Evolutionary conservation across 35 echinoderm and acorn worm species (phyloP).

Genomic region (Acanthaster planci): DNA sequence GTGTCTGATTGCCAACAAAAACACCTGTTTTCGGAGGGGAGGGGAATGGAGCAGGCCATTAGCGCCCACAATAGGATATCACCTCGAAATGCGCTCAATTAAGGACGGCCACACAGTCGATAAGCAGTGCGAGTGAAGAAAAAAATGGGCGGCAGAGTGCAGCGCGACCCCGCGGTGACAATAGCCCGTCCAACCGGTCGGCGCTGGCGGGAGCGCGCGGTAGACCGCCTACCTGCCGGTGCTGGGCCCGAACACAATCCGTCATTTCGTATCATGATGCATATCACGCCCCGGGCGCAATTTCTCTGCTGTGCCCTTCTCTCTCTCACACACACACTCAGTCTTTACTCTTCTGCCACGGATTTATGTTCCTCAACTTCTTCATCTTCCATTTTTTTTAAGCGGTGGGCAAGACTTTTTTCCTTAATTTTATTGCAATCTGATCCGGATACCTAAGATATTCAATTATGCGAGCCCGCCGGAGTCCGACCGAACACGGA

Average conservation of each 20-base stretch:
- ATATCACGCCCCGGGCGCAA: background rate
- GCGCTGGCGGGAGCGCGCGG: background rate
- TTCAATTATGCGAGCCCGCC: constrained; percentile 1
- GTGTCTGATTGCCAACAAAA: constrained; percentile 23
- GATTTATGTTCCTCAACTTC: background rate
- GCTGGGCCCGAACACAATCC: background rate
- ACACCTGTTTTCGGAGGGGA: background rate
- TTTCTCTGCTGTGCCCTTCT: background rate
- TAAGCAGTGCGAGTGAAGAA: background rate
- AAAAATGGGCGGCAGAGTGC: background rate
- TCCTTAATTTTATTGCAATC: background rate
- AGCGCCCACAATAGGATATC: constrained; percentile 14
- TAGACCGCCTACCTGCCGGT: background rate
- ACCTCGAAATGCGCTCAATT: background rate
- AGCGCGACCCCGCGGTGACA: background rate
- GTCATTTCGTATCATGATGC: constrained; percentile 11
- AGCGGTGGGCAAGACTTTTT: background rate
- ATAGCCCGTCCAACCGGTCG: background rate
- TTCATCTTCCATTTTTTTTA: background rate
- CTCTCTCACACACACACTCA: too few species aligned
- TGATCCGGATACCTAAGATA: constrained; percentile 17
- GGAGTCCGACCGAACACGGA: constrained; percentile 1
- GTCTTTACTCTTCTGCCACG: background rate
- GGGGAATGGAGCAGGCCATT: background rate
- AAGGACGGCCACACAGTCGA: background rate